Conservation (phyloP, 2,113 vertebrate genomes). For the Perccottus glenii region DNA sequence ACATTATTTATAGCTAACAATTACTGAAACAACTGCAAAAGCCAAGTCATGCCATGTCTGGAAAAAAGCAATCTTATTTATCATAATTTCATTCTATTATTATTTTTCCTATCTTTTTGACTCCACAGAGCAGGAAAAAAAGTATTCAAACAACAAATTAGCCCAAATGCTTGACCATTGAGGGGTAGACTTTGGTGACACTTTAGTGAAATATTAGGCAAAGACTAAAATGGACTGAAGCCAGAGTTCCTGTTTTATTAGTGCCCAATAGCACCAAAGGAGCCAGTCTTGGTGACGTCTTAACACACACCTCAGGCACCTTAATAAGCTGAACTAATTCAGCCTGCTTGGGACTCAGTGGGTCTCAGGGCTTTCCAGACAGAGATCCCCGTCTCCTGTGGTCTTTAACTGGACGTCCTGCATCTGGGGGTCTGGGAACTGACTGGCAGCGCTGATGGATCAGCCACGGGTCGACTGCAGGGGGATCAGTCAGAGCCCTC, state of each 20-base stretch:
- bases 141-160: no score
- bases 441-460: slow-evolving; percentile 73
- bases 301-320: slow-evolving; percentile 63
- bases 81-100: no score
- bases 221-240: no score
- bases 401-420: slow-evolving; percentile 58
- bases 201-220: no score
- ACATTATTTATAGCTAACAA: no score
- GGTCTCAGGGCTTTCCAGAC: slow-evolving; percentile 74
- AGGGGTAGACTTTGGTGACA: no score
- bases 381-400: slow-evolving; percentile 61
- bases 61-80: no score
- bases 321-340: slow-evolving; percentile 73
- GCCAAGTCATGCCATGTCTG: no score
- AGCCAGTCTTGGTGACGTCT: slow-evolving; percentile 60
- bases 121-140: no score
- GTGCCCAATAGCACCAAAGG: slow-evolving; percentile 14
- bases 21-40: no score
- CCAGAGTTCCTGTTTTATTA: background rate
- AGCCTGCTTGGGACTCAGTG: slow-evolving; percentile 54
- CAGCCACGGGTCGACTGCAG: slow-evolving; percentile 45
- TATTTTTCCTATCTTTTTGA: no score
- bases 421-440: slow-evolving; percentile 50
- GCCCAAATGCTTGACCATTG: no score
- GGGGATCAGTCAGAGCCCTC: slow-evolving; percentile 31